These are phyloP conservation scores for Scrobipalpa costella DNA, from an alignment of 2,888 invertebrate genomes.

Conservation along the genomic window DNA sequence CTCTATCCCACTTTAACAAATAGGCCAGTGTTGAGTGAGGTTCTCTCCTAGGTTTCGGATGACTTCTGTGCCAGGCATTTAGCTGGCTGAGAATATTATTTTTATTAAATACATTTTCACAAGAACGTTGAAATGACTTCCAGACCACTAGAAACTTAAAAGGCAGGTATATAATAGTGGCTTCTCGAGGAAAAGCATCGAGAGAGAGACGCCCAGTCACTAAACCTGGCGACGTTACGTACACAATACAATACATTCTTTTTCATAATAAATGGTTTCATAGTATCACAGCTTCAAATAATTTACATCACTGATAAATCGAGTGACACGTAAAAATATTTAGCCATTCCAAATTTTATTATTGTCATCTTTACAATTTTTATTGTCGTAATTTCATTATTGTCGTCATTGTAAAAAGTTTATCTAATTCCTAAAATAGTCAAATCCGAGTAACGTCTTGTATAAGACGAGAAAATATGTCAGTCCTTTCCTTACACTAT, in stretches of 20 bases:
- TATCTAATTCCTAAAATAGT: conserved; percentile 18
- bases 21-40: too few species aligned
- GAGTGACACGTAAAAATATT: conserved; percentile 66
- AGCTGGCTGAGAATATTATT: too few species aligned
- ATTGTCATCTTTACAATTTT: conserved; percentile 35
- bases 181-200: conserved; percentile 46
- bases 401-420: conserved; percentile 30
- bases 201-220: not conserved
- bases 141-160: not conserved
- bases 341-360: conserved; percentile 46
- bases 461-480: conserved; percentile 2
- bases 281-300: conserved; percentile 67
- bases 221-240: conserved; percentile 40
- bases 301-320: conserved; percentile 59
- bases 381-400: conserved; percentile 39
- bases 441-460: not conserved
- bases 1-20: too few species aligned
- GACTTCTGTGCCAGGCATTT: too few species aligned
- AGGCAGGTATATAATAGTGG: conserved; percentile 4
- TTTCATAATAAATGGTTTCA: conserved; percentile 54
- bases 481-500: conserved; percentile 1
- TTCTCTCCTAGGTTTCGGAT: too few species aligned
- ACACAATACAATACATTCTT: conserved; percentile 48
- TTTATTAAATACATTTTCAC: too few species aligned
- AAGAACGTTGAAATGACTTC: too few species aligned